Evolutionary conservation across 2,888 invertebrate species (phyloP), one percentile per base, ranked within the genome.

Genomic region (Caenorhabditis imperialis): DNA sequence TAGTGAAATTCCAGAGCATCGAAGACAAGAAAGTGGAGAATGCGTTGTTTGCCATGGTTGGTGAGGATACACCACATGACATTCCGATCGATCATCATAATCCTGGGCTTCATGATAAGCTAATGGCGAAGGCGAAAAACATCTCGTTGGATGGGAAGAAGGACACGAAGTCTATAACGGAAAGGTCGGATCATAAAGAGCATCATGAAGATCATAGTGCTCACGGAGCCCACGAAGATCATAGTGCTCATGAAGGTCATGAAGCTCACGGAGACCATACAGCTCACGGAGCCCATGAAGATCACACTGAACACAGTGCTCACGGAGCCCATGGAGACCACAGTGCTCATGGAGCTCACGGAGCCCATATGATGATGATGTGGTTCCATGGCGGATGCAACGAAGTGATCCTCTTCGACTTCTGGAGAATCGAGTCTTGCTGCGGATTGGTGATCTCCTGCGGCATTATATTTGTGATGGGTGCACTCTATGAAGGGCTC

Each of bases 401-500:
- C 4, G 88, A 88, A 71, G 82, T 85, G 18, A 79, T 88, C 38
- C 75, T 88, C 5, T 87, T 88, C 60, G 82, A 85, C 44, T 88
- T 76, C 53, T 88, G 84, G 86, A 75, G 77, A 44, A 84, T 81
- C 22, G 65, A 84, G 18, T 62, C 80, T 3, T 44, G 10, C 27
- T 57, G 22, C 16, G 40, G 33, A 40, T 77, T 98, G 82, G 89
- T 96, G 65, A 93, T 93, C 38, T 96, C 97, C 4, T 95, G 96
- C 91, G 90, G 96, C 77, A 93, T 93, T 50, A 94, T 98, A 85
- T 94, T 96, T 88, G 90, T 95, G 75, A 92, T 97, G 92, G 96
- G 96, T 6, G 92, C 95, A 54, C 90, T 96, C 27, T 98, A 98
- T 89, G 98, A 99, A 91, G 96, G 95, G 0, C 91, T 99, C 2